phyloP scores from a whole-genome alignment of 2,797 vertebrate genomes.

The Lophura swinhoii region DNA sequence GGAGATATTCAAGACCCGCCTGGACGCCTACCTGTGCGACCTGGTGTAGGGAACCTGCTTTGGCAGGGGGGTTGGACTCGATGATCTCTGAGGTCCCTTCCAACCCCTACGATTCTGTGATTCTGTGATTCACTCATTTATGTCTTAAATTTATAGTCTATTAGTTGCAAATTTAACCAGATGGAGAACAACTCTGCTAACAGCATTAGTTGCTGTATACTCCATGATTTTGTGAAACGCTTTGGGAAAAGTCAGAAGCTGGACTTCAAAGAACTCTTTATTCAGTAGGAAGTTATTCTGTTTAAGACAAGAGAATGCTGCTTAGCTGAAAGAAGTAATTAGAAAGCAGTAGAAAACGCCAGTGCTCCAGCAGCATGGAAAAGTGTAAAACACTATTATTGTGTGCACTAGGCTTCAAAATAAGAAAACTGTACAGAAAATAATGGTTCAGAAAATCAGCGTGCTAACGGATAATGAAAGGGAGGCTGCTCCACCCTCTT shows the following conservation, averaged over 20 bases:
- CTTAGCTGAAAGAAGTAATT: constrained; percentile 10
- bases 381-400: not conserved
- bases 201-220: not conserved
- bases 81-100: too few species aligned
- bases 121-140: not conserved
- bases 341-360: constrained; percentile 29
- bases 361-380: not conserved
- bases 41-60: too few species aligned
- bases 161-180: not conserved
- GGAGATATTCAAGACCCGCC: too few species aligned
- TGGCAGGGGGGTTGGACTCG: too few species aligned
- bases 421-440: not conserved
- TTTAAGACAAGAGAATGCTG: not conserved
- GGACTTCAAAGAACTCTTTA: not conserved
- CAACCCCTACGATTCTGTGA: too few species aligned
- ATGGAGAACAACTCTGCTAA: not conserved
- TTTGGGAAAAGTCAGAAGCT: not conserved
- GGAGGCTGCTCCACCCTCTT: not conserved
- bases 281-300: not conserved
- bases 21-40: too few species aligned
- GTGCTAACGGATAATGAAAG: not conserved
- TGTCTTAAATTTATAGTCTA: not conserved
- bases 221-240: not conserved
- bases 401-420: constrained; percentile 5
- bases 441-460: not conserved